Evolutionary conservation across 2,888 invertebrate species (phyloP), one percentile per base, ranked within the genome.

Genomic region (Candidula unifasciata): DNA sequence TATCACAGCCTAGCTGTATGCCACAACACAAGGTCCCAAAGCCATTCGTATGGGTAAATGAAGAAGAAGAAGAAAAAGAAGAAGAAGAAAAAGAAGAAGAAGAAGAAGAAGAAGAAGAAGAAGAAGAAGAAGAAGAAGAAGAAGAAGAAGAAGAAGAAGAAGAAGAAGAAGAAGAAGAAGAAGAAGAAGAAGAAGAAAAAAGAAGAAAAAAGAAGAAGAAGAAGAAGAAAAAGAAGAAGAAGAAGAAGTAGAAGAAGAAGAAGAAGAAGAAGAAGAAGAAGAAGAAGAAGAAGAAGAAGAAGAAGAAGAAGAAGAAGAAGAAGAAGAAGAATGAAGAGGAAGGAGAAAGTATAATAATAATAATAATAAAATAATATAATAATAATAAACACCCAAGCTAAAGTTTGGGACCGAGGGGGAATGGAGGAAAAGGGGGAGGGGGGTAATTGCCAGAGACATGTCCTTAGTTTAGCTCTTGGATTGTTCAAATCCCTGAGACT

Each of bases 61-160:
- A 44, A 35, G 37, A 35, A 44, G 52, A 44, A 74, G 37, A 44
- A 44, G 44, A 44, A 44, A 13, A 44, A 44, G 44, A 44, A 44
- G 54, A 54, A 37, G 37, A 54, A 54, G 54, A 54, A 37, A 30
- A 44, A 35, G 37, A 35, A 44, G n/a, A 44, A 64, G 64, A 80
- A 52, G 30, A 64, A 64, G 64, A 80, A 52, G 16, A 35, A 64
- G 33, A 80, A 33, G 27, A 21, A 35, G 66, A 80, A 66, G 44
- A 27, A 66, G 79, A 80, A 35, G 35, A 35, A 80, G 68, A 77
- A 33, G 33, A 74, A 37, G 37, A 74, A 35, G 37, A 37, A 74
- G 74, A 35, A 35, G 74, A 37, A 74, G 74, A 37, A 35, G 37
- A 37, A 74, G 74, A 35, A 35, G 33, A 37, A 35, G 74, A 37